Conservation (phyloP, 35 echinoderm and acorn worm species). For the Holothuria glaberrima region DNA sequence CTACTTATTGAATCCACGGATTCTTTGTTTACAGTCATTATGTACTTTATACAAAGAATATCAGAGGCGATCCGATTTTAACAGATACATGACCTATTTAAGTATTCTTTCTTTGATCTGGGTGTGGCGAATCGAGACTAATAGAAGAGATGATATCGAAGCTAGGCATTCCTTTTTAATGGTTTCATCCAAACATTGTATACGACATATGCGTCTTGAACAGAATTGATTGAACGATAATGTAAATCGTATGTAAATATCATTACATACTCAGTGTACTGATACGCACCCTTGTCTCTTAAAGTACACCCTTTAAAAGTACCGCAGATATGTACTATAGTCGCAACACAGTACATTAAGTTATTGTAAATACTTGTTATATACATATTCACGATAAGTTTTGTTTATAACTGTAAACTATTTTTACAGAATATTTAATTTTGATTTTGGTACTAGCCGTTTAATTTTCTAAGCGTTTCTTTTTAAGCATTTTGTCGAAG, state of each 20-base stretch:
- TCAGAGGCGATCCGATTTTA: too few species aligned
- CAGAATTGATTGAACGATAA: neutral
- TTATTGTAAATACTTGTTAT: constrained; percentile 49
- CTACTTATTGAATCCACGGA: too few species aligned
- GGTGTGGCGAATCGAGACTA: too few species aligned
- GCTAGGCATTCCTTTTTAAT: too few species aligned
- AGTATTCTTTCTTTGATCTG: too few species aligned
- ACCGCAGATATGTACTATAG: neutral
- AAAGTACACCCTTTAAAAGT: neutral
- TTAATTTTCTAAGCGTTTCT: constrained; percentile 24
- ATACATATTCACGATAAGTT: constrained; percentile 17
- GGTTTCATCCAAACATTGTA: too few species aligned
- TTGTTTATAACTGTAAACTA: constrained; percentile 26
- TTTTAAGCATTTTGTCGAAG: neutral
- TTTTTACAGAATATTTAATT: constrained; percentile 44
- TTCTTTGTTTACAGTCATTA: too few species aligned
- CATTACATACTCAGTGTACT: neutral
- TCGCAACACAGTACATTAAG: constrained; percentile 11
- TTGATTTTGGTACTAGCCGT: constrained; percentile 44
- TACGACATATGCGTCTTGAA: too few species aligned
- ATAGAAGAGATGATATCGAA: too few species aligned
- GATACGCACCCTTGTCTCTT: neutral
- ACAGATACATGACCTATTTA: too few species aligned
- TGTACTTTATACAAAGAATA: too few species aligned
- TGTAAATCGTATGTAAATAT: neutral